A percentile compares a stretch with the other conserved stretches of the same genome.
phyloP scores from a whole-genome alignment of 2,113 vertebrate species.

The Coreoperca whiteheadi region DNA sequence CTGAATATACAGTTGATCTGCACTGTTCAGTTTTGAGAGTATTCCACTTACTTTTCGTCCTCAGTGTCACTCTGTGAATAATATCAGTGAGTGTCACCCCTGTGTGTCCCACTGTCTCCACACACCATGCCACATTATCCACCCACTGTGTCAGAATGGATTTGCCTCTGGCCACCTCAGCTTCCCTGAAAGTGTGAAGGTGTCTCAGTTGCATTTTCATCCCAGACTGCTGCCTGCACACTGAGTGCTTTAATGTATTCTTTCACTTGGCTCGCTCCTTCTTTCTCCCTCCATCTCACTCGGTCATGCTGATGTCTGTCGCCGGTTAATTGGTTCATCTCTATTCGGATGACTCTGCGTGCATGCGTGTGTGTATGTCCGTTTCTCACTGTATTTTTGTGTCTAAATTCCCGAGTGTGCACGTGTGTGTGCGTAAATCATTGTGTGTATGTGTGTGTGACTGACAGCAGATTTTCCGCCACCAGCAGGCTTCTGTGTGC shows the following conservation, averaged over 20 bases:
- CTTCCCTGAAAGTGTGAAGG: slow-evolving; percentile 53
- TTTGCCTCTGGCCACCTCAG: slow-evolving; percentile 56
- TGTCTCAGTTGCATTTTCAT: slow-evolving; percentile 50
- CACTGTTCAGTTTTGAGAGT: not conserved
- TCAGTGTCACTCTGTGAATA: slow-evolving; percentile 33
- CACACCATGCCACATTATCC: slow-evolving; percentile 44
- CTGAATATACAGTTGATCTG: not conserved
- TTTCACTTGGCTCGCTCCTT: slow-evolving; percentile 21
- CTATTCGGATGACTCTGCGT: slow-evolving; percentile 25
- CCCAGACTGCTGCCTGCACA: slow-evolving; percentile 24
- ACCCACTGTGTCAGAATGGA: slow-evolving; percentile 41
- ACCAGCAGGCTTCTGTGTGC: slow-evolving; percentile 66
- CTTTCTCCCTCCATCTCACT: slow-evolving; percentile 34
- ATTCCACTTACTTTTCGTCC: not conserved
- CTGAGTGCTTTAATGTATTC: slow-evolving; percentile 55
- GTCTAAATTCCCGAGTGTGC: slow-evolving; percentile 2
- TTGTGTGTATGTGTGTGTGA: slow-evolving; percentile 34
- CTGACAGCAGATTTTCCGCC: slow-evolving; percentile 73
- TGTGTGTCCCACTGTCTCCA: slow-evolving; percentile 20
- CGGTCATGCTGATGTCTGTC: slow-evolving; percentile 42
- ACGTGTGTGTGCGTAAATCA: slow-evolving; percentile 24
- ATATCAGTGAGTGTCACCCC: slow-evolving; percentile 29
- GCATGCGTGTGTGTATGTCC: not conserved
- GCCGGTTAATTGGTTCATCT: slow-evolving; percentile 72
- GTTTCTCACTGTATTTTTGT: slow-evolving; percentile 15